phyloP scores from a whole-genome alignment of 1,140 invertebrate species.

The Solen grandis region DNA sequence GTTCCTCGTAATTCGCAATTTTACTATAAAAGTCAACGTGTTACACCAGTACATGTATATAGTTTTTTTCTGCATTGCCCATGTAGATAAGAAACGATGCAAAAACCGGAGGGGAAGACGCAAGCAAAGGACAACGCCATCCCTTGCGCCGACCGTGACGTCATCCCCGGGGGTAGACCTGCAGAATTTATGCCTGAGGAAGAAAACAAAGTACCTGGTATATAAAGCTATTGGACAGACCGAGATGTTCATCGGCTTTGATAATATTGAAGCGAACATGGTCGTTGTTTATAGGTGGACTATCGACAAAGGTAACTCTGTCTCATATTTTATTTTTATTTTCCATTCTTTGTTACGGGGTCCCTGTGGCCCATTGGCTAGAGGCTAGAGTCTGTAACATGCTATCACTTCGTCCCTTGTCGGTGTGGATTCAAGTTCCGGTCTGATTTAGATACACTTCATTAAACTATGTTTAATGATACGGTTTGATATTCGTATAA shows the following conservation, averaged over 20 bases:
- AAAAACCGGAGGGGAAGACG: not conserved
- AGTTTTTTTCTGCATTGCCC: no score
- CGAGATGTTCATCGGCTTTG: conserved; percentile 49
- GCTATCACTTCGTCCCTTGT: not conserved
- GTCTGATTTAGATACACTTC: not conserved
- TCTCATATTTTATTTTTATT: not conserved
- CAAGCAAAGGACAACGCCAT: conserved; percentile 20
- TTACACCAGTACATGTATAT: no score
- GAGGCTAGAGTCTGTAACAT: not conserved
- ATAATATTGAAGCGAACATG: conserved; percentile 15
- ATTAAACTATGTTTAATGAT: not conserved
- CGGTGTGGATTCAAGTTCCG: not conserved
- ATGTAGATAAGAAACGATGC: not conserved
- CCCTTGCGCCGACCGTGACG: conserved; percentile 1
- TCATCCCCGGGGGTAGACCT: conserved; percentile 9
- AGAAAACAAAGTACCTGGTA: conserved; percentile 31
- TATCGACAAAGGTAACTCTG: conserved; percentile 33
- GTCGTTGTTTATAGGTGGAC: conserved; percentile 36
- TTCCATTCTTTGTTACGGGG: not conserved
- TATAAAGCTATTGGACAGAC: conserved; percentile 36
- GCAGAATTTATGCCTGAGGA: conserved; percentile 37
- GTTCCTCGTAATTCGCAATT: no score
- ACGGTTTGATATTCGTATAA: not conserved
- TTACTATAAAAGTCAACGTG: no score
- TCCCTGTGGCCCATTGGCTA: not conserved